Base-by-base conservation (phyloP, 2,888 invertebrate genomes). In the Leptogaster cylindrica region DNA sequence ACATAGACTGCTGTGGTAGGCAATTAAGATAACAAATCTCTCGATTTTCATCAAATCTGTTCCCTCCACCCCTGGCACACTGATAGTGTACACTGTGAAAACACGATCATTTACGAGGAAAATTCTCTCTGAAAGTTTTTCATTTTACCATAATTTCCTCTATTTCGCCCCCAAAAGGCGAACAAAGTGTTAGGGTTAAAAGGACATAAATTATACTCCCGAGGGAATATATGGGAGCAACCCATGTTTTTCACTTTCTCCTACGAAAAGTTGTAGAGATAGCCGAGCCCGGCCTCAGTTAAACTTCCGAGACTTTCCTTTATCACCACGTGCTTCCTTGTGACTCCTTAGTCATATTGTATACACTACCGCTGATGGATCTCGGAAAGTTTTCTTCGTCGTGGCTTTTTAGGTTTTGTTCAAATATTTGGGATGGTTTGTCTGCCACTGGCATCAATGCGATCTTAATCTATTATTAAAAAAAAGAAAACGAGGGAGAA, bases 21-120 rank as follows among this genome's bases (percentile, higher is more conserved):
- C 55, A 55, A 55, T 55, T 55, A 55, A 55, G 55, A 55, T 55
- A 55, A 55, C 55, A 55, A 55, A 55, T 55, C 55, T 55, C 36
- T 20, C 55, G 55, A 55, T 55, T 55, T 55, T 55, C 55, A 55
- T 55, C 55, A 55, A 55, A 55, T 55, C 55, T 55, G 33, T 33
- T 55, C 55, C 23, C 39, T 39, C 39, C 31, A 31, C 55, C 55
- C 55, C 39, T 39, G 33, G 36, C n/a, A n/a, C 39, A 36, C 39
- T 55, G 39, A n/a, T 20, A 20, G 46, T 2, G 55, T 33, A n/a
- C 55, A 55, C 36, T 55, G 23, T 33, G 55, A 55, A 55, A 55
- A 55, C 39, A 55, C 18, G 55, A 39, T 12, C 23, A 36, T 16
- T 36, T 36, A 31, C 36, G 23, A 55, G 55, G 12, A 55, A 7